These are phyloP conservation scores for Blera fallax DNA, from an alignment of 2,888 invertebrate species.

Conservation along the genomic window DNA sequence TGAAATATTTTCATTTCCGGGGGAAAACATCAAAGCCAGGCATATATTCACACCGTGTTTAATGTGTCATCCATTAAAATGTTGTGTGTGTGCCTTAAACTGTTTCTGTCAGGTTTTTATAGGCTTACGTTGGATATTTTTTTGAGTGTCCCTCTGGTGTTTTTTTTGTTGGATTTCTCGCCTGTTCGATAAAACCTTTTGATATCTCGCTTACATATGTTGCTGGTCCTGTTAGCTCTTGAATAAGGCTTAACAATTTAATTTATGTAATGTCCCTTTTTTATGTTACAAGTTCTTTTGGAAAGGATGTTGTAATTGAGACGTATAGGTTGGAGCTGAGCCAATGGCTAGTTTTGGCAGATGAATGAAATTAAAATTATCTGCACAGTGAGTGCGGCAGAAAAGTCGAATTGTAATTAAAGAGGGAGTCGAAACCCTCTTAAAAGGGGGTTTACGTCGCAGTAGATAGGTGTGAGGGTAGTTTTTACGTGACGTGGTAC, in stretches of 20 bases:
- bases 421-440: no score
- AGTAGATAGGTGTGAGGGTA: no score
- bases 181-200: conserved; percentile 30
- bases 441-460: no score
- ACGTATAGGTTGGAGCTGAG: conserved; percentile 23
- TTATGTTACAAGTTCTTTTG: not conserved
- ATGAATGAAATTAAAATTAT: conserved; percentile 32
- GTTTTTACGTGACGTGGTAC: no score
- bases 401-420: not conserved
- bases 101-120: conserved; percentile 68
- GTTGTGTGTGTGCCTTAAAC: conserved; percentile 69
- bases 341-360: conserved; percentile 12
- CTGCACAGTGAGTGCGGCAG: conserved; percentile 6
- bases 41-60: conserved; percentile 66
- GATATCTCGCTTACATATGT: conserved; percentile 8
- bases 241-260: conserved; percentile 21
- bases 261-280: conserved; percentile 40
- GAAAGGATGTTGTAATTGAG: conserved; percentile 47
- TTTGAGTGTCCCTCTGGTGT: not conserved
- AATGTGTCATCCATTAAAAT: conserved; percentile 72
- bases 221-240: conserved; percentile 9
- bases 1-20: conserved; percentile 59
- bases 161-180: not conserved
- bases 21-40: conserved; percentile 63
- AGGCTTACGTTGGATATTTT: conserved; percentile 25